A percentile compares a stretch with the other conserved stretches of the same genome.
These are phyloP conservation scores for Leucophenga maculata DNA, from an alignment of 2,888 invertebrate genomes.

Conservation along the genomic window DNA sequence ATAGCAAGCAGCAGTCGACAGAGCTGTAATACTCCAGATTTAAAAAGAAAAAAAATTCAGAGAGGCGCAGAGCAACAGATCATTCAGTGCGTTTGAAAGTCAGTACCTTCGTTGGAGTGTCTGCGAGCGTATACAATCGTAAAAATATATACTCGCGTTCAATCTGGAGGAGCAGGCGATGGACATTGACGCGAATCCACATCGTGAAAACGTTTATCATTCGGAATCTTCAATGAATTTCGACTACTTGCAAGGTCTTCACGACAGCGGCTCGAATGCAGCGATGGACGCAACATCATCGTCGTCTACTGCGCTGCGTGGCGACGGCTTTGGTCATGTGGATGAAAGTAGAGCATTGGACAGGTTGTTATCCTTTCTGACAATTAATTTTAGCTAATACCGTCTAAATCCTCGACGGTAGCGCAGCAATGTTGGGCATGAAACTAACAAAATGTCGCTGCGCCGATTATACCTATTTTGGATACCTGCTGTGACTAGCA, in stretches of 20 bases:
- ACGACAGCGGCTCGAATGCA: slow-evolving; percentile 32
- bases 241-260: slow-evolving; percentile 67
- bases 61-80: slow-evolving; percentile 1
- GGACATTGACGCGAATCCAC: slow-evolving; percentile 70
- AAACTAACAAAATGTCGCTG: background rate
- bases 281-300: slow-evolving; percentile 39
- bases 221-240: slow-evolving; percentile 70
- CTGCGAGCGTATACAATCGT: background rate
- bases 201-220: slow-evolving; percentile 44
- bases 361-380: slow-evolving; percentile 67
- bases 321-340: slow-evolving; percentile 57
- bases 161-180: slow-evolving; percentile 68
- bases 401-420: background rate
- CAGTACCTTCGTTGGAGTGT: slow-evolving; percentile 2
- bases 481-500: background rate
- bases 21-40: background rate
- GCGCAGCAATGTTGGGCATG: background rate
- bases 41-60: slow-evolving; percentile 10
- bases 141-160: slow-evolving; percentile 34
- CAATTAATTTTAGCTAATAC: slow-evolving; percentile 34
- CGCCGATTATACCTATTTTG: slow-evolving; percentile 2
- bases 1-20: slow-evolving; percentile 22
- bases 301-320: slow-evolving; percentile 36
- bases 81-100: background rate
- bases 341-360: slow-evolving; percentile 70